Evolutionary conservation across 2,113 vertebrate genomes (phyloP).

Genomic region (Percina caprodes): DNA sequence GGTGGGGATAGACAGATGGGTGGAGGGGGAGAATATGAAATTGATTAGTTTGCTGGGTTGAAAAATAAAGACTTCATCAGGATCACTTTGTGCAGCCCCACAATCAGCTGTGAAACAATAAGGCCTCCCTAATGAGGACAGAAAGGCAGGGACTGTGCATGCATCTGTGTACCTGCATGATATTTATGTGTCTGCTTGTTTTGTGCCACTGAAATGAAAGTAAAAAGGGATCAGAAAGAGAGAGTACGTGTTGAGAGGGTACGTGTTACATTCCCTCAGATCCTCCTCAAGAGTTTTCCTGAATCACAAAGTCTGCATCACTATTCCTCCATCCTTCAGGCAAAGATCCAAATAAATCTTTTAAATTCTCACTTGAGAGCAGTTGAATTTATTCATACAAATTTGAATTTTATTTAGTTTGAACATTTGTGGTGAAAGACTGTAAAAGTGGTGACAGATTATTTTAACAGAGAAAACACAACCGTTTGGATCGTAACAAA

Average conservation of each 20-base stretch:
- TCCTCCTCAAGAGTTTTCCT: slow-evolving; percentile 11
- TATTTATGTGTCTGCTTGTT: slow-evolving; percentile 40
- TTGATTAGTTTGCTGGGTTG: slow-evolving; percentile 79
- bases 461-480: slow-evolving; percentile 3
- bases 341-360: slow-evolving; percentile 33
- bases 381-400: slow-evolving; percentile 34
- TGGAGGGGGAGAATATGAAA: slow-evolving; percentile 72
- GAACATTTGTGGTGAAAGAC: not conserved
- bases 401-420: slow-evolving; percentile 48
- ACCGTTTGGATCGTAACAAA: not conserved
- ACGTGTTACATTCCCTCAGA: slow-evolving; percentile 32
- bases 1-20: slow-evolving; percentile 21
- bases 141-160: slow-evolving; percentile 46
- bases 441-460: not conserved
- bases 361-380: slow-evolving; percentile 39
- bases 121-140: slow-evolving; percentile 71
- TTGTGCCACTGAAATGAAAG: slow-evolving; percentile 32
- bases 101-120: slow-evolving; percentile 78
- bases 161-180: slow-evolving; percentile 50
- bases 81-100: slow-evolving; percentile 71
- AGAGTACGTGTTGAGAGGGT: not conserved
- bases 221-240: slow-evolving; percentile 31
- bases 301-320: not conserved
- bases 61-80: slow-evolving; percentile 82
- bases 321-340: slow-evolving; percentile 10